These are phyloP conservation scores for Scomberomorus guttatus DNA, from an alignment of 2,797 vertebrate species.

Conservation along the genomic window DNA sequence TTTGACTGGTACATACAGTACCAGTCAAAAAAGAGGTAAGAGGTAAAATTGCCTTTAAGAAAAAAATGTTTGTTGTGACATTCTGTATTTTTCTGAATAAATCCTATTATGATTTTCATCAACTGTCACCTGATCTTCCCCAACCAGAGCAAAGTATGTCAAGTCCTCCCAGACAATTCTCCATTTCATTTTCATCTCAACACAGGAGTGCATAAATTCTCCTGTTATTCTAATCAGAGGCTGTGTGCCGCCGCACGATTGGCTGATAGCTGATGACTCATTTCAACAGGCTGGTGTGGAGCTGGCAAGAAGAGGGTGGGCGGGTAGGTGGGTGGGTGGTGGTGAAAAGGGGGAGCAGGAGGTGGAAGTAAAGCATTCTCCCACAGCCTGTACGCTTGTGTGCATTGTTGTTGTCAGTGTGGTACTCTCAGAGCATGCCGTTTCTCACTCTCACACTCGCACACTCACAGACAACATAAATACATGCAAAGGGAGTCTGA, in stretches of 20 bases:
- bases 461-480: slow-evolving; percentile 55
- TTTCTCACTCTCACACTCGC: slow-evolving; percentile 36
- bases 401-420: slow-evolving; percentile 61
- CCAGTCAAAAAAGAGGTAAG: no score
- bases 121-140: slow-evolving; percentile 6
- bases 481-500: slow-evolving; percentile 58
- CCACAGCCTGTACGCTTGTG: slow-evolving; percentile 68
- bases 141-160: slow-evolving; percentile 49
- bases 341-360: slow-evolving; percentile 68
- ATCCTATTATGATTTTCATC: background rate
- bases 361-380: slow-evolving; percentile 73
- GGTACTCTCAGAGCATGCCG: slow-evolving; percentile 5
- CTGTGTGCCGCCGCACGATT: slow-evolving; percentile 75
- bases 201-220: slow-evolving; percentile 76
- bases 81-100: background rate
- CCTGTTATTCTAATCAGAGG: slow-evolving; percentile 83
- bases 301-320: slow-evolving; percentile 71
- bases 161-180: slow-evolving; percentile 52
- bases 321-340: slow-evolving; percentile 60
- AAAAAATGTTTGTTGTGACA: background rate
- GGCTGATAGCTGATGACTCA: slow-evolving; percentile 86
- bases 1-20: no score
- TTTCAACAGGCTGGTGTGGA: slow-evolving; percentile 82
- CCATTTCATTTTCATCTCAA: slow-evolving; percentile 66
- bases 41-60: background rate